These are phyloP conservation scores for Zeus faber DNA, from an alignment of 2,113 vertebrate species.

Conservation along the genomic window DNA sequence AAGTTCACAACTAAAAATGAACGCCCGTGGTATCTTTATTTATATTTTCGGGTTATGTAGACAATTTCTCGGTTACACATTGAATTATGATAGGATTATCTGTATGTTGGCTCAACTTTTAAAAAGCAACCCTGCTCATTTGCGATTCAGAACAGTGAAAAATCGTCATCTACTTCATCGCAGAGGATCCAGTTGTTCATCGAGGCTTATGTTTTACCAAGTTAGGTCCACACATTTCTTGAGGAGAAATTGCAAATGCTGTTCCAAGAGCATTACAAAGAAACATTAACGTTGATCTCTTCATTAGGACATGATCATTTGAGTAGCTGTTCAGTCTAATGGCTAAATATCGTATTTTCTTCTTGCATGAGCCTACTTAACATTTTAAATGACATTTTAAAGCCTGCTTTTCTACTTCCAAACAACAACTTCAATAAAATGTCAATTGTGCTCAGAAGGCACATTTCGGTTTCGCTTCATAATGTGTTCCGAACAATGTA, in stretches of 20 bases:
- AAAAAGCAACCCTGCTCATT: constrained; percentile 10
- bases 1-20: constrained; percentile 15
- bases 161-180: constrained; percentile 28
- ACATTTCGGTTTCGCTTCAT: too few relatives aligned
- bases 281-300: constrained; percentile 28
- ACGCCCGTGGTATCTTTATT: constrained; percentile 3
- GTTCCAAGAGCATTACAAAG: constrained; percentile 22
- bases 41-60: too few relatives aligned
- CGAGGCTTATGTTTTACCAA: constrained; percentile 2
- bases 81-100: constrained; percentile 1
- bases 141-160: constrained; percentile 20
- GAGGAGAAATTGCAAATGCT: constrained; percentile 35
- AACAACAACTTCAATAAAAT: too few relatives aligned
- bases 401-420: too few relatives aligned
- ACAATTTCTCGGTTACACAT: constrained; percentile 3
- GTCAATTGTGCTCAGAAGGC: too few relatives aligned
- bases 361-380: too few relatives aligned
- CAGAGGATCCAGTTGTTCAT: constrained; percentile 25
- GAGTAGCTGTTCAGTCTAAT: constrained; percentile 29
- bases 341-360: too few relatives aligned
- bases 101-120: constrained; percentile 3
- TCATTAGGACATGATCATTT: constrained; percentile 45
- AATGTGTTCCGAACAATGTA: too few relatives aligned
- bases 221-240: constrained; percentile 25
- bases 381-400: too few relatives aligned